Percentiles rank a stretch among this genome's conserved stretches.
Evolutionary conservation across 2,113 vertebrate species (phyloP).

Genomic region (Rhadina sibilatrix): DNA sequence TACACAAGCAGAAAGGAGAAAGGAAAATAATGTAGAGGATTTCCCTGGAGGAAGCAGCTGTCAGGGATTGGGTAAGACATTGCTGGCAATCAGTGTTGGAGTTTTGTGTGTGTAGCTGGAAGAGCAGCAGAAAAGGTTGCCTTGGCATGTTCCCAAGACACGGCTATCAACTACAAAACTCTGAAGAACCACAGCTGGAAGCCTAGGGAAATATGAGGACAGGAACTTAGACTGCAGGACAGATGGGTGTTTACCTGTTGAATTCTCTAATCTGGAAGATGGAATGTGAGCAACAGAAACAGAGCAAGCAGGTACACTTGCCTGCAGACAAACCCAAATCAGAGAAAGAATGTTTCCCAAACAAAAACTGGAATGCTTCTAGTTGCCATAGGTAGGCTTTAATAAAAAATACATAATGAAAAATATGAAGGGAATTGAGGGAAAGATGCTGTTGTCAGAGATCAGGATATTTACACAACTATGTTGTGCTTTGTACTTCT

Average conservation of each 20-base stretch:
- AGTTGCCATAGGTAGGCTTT: not conserved
- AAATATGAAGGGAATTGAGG: not conserved
- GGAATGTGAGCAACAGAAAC: not conserved
- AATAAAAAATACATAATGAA: not conserved
- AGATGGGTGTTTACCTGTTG: not conserved
- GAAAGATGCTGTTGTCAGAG: not conserved
- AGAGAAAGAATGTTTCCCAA: not conserved
- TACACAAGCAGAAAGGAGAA: not conserved
- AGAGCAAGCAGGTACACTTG: not conserved
- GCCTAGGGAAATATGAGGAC: not conserved
- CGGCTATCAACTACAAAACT: not conserved
- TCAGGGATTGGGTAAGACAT: not conserved
- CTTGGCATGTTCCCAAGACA: not conserved
- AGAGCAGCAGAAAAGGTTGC: not conserved
- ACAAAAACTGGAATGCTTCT: not conserved
- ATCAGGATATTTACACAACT: not conserved
- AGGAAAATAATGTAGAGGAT: not conserved
- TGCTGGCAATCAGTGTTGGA: not conserved
- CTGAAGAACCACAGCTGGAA: not conserved
- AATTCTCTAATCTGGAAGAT: not conserved
- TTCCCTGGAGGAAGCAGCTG: not conserved
- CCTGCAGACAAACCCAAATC: not conserved
- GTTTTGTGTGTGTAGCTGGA: not conserved
- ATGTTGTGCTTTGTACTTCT: not conserved
- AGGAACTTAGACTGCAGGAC: not conserved